These are phyloP conservation scores for Notolabrus celidotus DNA, from an alignment of 2,797 vertebrate genomes.

Conservation along the genomic window DNA sequence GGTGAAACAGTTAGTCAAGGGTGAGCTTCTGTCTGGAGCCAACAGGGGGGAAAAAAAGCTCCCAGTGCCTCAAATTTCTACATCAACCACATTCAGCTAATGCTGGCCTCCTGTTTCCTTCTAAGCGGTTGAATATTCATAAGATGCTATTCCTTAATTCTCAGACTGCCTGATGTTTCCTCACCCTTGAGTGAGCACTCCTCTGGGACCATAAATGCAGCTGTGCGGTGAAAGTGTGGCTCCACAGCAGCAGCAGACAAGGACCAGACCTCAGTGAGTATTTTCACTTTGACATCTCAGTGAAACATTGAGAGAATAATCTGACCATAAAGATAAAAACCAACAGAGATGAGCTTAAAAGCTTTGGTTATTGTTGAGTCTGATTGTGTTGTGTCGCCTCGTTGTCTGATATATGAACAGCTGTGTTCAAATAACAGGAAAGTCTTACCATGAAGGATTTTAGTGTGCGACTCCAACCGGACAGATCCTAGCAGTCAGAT, in stretches of 20 bases:
- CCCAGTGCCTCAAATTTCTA: neutral
- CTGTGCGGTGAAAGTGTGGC: conserved; percentile 33
- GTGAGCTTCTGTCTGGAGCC: conserved; percentile 1
- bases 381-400: neutral
- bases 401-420: no score
- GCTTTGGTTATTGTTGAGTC: neutral
- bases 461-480: conserved; percentile 10
- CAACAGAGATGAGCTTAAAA: neutral
- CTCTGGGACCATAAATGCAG: conserved; percentile 29
- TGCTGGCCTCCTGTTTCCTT: conserved; percentile 30
- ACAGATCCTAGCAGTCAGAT: conserved; percentile 12
- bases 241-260: conserved; percentile 17
- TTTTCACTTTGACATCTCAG: neutral
- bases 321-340: neutral
- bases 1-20: neutral
- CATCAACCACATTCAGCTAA: conserved; percentile 20
- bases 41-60: neutral
- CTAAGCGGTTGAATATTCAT: conserved; percentile 32
- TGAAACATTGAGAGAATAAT: neutral
- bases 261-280: conserved; percentile 6
- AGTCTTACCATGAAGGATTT: conserved; percentile 2
- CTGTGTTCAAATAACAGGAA: neutral
- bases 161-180: conserved; percentile 32
- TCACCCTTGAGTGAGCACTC: conserved; percentile 30
- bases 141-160: neutral